A percentile compares a stretch with the other conserved stretches of the same genome.
Conservation (phyloP, 2,797 vertebrate species). For the Spea hammondii region DNA sequence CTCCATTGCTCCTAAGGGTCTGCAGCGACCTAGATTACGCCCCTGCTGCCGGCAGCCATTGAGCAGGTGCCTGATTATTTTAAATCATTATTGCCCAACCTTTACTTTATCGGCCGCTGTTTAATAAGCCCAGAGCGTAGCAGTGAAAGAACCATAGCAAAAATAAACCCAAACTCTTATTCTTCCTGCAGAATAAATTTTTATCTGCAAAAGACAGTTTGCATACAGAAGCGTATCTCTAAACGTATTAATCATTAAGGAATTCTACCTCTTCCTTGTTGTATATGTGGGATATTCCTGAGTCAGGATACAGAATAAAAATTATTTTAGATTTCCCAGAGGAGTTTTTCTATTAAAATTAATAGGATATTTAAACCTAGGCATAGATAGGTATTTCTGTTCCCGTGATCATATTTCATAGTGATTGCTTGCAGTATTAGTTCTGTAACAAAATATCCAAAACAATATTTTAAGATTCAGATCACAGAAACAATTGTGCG, state of each 20-base stretch:
- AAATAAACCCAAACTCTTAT: background rate
- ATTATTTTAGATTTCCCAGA: slow-evolving; percentile 38
- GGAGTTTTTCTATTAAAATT: slow-evolving; percentile 34
- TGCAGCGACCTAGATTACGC: no score
- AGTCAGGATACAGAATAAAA: slow-evolving; percentile 27
- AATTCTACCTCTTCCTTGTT: background rate
- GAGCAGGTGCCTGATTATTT: no score
- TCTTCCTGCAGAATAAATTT: background rate
- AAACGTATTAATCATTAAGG: slow-evolving; percentile 14
- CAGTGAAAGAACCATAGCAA: no score
- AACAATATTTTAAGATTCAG: slow-evolving; percentile 20
- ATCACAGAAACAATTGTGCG: slow-evolving; percentile 7
- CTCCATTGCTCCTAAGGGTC: no score
- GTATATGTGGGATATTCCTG: background rate
- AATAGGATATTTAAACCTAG: slow-evolving; percentile 31
- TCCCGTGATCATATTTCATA: slow-evolving; percentile 29
- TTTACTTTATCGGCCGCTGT: no score
- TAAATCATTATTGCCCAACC: no score
- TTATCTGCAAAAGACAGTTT: background rate
- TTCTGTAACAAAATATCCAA: background rate
- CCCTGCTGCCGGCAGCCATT: no score
- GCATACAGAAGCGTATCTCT: background rate
- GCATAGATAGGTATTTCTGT: slow-evolving; percentile 9
- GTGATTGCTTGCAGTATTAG: slow-evolving; percentile 23
- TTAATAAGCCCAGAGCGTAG: no score